Evolutionary conservation across 1,140 invertebrate genomes (phyloP).

Genomic region (Philotrypesis tridentata): DNA sequence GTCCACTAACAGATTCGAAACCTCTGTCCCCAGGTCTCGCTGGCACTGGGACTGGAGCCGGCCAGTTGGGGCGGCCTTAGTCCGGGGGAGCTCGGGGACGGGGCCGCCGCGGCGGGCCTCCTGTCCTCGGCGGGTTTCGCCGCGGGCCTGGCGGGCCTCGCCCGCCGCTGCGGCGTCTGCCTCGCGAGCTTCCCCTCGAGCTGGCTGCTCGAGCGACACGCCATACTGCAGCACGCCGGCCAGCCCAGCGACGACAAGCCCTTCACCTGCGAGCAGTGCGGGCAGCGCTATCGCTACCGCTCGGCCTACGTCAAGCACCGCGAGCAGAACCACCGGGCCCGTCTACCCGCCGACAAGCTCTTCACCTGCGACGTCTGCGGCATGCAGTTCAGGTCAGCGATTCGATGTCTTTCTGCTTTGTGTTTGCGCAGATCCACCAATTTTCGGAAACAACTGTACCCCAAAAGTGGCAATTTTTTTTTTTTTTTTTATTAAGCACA

Average conservation of each 20-base stretch:
- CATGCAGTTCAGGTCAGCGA: constrained; percentile 47
- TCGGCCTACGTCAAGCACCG: constrained; percentile 91
- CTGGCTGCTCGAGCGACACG: constrained; percentile 87
- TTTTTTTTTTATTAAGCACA: too few relatives aligned
- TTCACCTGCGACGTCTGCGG: constrained; percentile 81
- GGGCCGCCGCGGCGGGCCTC: constrained; percentile 70
- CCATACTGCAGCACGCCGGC: constrained; percentile 83
- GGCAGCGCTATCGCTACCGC: constrained; percentile 90
- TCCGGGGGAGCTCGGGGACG: constrained; percentile 67
- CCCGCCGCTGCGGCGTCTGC: constrained; percentile 84
- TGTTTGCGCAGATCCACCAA: too few relatives aligned
- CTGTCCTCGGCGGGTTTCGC: constrained; percentile 69
- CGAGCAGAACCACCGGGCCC: constrained; percentile 89
- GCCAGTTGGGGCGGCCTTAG: constrained; percentile 74
- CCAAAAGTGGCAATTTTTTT: too few relatives aligned
- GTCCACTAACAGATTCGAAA: too few relatives aligned
- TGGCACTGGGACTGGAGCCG: constrained; percentile 73
- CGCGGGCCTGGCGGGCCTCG: constrained; percentile 64
- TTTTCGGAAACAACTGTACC: too few relatives aligned
- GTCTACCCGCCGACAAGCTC: constrained; percentile 88
- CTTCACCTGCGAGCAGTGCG: constrained; percentile 93
- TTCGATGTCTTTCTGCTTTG: background rate
- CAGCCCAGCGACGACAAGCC: constrained; percentile 85
- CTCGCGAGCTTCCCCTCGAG: constrained; percentile 87
- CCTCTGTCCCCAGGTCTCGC: constrained; percentile 64